Conservation (phyloP, 2,113 vertebrate species). For the Callaeas wilsoni region DNA sequence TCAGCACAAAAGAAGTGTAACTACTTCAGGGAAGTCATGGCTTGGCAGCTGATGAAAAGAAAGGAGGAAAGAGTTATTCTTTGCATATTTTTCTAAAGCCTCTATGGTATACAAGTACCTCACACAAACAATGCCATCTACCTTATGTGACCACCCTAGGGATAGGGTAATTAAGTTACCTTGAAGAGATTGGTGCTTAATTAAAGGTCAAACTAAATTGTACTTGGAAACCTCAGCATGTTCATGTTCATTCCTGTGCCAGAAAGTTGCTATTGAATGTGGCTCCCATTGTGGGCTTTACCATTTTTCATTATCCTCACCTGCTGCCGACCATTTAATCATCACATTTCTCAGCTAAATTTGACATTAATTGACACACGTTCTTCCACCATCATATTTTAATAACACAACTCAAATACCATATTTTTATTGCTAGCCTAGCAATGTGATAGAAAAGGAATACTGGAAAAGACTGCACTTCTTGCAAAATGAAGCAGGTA, state of each 20-base stretch:
- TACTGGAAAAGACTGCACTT: neutral
- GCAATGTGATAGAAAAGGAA: neutral
- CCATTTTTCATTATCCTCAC: neutral
- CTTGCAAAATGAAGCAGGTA: neutral
- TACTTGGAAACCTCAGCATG: neutral
- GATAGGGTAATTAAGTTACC: neutral
- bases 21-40: neutral
- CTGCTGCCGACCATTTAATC: neutral
- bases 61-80: neutral
- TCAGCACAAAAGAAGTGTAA: neutral
- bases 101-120: neutral
- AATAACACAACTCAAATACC: neutral
- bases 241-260: neutral
- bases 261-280: neutral
- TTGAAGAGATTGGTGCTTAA: neutral
- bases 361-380: neutral
- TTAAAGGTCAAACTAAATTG: constrained; percentile 12
- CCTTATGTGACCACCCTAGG: neutral
- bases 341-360: neutral
- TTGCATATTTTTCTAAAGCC: neutral
- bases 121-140: neutral
- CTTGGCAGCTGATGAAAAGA: constrained; percentile 25
- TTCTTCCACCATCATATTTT: neutral
- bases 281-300: neutral
- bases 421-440: neutral